Conservation (phyloP, 2,797 vertebrate genomes). For the Gallirallus australis region DNA sequence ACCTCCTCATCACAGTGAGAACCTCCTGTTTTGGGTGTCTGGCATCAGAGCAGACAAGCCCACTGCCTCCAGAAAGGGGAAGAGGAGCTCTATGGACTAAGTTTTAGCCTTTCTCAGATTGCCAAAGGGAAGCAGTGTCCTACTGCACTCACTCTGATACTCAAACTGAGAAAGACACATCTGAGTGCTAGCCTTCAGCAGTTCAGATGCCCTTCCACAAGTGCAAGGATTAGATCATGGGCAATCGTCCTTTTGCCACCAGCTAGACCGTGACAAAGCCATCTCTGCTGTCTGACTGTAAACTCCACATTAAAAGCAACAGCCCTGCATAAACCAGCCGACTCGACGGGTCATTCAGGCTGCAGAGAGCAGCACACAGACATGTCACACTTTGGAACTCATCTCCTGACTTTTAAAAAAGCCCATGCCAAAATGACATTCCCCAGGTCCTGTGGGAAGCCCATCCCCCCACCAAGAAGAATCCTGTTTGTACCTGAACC, state of each 20-base stretch:
- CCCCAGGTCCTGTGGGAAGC: rapidly evolving
- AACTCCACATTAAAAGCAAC: neutral
- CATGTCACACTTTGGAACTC: neutral
- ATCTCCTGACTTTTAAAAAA: neutral
- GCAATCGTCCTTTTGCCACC: neutral
- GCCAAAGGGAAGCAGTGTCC: neutral
- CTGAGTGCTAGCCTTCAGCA: neutral
- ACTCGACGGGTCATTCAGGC: neutral
- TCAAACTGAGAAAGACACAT: neutral
- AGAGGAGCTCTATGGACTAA: neutral
- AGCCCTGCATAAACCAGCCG: neutral
- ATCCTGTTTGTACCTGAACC: neutral
- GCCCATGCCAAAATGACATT: rapidly evolving
- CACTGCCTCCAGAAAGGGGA: neutral
- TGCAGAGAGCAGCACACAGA: neutral
- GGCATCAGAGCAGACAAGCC: neutral
- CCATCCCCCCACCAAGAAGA: neutral
- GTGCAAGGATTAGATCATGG: neutral
- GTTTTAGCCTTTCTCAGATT: neutral
- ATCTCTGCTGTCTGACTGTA: neutral
- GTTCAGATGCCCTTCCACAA: neutral
- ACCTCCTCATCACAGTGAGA: neutral
- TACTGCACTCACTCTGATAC: neutral
- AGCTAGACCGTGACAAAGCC: neutral
- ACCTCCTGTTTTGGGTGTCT: neutral